phyloP scores from a whole-genome alignment of 2,797 vertebrate genomes.

The Parambassis ranga region DNA sequence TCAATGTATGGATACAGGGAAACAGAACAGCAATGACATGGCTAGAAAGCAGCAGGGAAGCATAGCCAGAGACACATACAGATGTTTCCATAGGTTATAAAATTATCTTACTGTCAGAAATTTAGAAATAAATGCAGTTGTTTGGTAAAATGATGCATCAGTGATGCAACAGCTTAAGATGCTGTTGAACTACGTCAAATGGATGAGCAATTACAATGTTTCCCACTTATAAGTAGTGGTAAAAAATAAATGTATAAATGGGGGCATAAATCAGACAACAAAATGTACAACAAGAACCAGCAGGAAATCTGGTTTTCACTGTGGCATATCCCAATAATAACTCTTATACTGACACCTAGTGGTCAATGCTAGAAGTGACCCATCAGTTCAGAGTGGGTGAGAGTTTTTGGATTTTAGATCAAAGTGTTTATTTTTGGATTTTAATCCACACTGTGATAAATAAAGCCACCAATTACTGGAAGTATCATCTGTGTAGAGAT shows the following conservation, averaged over 20 bases:
- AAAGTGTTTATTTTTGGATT: slow-evolving; percentile 9
- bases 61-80: neutral
- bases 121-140: neutral
- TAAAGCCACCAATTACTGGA: neutral
- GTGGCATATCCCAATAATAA: neutral
- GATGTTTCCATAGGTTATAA: neutral
- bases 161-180: neutral
- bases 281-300: slow-evolving; percentile 6
- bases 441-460: neutral
- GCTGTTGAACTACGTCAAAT: neutral
- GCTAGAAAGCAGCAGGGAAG: too few relatives aligned
- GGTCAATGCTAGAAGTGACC: slow-evolving; percentile 8
- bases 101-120: neutral
- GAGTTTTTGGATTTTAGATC: slow-evolving; percentile 13
- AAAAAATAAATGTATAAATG: slow-evolving; percentile 11
- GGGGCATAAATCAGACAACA: slow-evolving; percentile 11
- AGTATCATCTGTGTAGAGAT: neutral
- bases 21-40: neutral
- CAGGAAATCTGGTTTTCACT: neutral
- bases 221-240: neutral
- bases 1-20: neutral
- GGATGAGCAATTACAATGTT: neutral
- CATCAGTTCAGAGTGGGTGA: neutral
- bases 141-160: neutral
- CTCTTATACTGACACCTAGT: slow-evolving; percentile 65